Conservation (phyloP, 1,140 invertebrate species). For the Musca domestica region DNA sequence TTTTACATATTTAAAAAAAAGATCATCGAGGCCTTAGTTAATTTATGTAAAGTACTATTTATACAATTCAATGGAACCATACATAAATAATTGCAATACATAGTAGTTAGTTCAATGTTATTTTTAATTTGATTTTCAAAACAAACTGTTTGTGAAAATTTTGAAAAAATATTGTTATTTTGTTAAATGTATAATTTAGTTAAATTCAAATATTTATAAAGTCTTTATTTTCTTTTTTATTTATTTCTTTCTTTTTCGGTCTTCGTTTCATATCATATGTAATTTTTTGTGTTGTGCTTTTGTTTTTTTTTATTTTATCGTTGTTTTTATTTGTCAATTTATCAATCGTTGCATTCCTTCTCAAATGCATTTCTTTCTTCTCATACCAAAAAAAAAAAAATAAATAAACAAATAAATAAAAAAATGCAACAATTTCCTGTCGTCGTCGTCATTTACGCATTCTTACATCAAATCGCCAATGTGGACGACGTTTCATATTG, state of each 20-base stretch:
- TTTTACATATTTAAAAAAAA: too few species aligned
- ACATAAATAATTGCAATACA: neutral
- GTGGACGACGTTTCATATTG: too few species aligned
- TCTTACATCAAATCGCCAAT: too few species aligned
- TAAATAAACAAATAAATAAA: too few species aligned
- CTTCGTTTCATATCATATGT: too few species aligned
- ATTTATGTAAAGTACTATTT: too few species aligned
- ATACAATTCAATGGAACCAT: too few species aligned
- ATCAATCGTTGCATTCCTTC: too few species aligned
- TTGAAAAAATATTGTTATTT: neutral
- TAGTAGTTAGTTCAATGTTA: slow-evolving; percentile 10
- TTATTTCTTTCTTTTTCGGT: neutral
- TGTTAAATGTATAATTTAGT: too few species aligned
- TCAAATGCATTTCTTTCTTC: slow-evolving; percentile 20
- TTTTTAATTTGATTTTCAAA: slow-evolving; percentile 36
- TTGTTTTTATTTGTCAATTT: neutral
- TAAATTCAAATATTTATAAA: neutral
- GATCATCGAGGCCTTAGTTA: too few species aligned
- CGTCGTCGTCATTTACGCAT: too few species aligned
- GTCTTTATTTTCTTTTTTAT: slow-evolving; percentile 5
- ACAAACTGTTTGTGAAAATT: slow-evolving; percentile 2
- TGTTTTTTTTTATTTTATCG: neutral
- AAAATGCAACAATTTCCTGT: too few species aligned
- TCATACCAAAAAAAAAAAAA: slow-evolving; percentile 33
- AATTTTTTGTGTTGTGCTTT: neutral